Base-by-base conservation (phyloP, 1,140 invertebrate genomes). In the Rhizoglyphus robini region DNA sequence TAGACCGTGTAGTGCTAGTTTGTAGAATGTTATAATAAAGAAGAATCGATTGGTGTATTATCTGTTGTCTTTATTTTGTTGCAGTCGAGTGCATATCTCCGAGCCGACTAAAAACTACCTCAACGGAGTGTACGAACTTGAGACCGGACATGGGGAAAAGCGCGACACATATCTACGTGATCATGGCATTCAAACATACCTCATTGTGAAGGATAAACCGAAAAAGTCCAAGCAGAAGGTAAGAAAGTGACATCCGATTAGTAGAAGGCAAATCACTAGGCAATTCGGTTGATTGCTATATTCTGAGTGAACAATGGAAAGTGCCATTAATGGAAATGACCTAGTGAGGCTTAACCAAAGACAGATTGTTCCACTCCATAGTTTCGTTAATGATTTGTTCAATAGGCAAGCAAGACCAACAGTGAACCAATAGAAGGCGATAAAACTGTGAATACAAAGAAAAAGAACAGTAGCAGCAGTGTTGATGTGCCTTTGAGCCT, bases 31-130 rank as follows among this genome's bases (percentile, higher is more conserved):
- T n/a, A n/a, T n/a, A n/a, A n/a, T n/a, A n/a, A n/a, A n/a, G n/a
- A n/a, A n/a, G n/a, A n/a, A n/a, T n/a, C n/a, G n/a, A n/a, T n/a
- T n/a, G n/a, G n/a, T n/a, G n/a, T n/a, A n/a, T n/a, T n/a, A n/a
- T n/a, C n/a, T n/a, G n/a, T n/a, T n/a, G n/a, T n/a, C n/a, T 23
- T 32, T 32, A 11, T 60, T 34, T 60, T 60, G 11, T 29, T 30
- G 15, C 72, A 94, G 90, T 13, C 83, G 90, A 49, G 90, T 95
- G 34, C 91, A 95, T 73, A 93, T 95, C 72, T 94, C 90, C 0
- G 83, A 84, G 68, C 83, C 88, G 0, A 94, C 91, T 0, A 76
- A 88, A 20, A 83, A 86, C 62, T 92, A 87, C 75, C 77, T 95
- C 36, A 85, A 89, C 68, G 88, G 85, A 15, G 83, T 86, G 3